phyloP scores from a whole-genome alignment of 2,113 vertebrate genomes.

The Barbus barbus region DNA sequence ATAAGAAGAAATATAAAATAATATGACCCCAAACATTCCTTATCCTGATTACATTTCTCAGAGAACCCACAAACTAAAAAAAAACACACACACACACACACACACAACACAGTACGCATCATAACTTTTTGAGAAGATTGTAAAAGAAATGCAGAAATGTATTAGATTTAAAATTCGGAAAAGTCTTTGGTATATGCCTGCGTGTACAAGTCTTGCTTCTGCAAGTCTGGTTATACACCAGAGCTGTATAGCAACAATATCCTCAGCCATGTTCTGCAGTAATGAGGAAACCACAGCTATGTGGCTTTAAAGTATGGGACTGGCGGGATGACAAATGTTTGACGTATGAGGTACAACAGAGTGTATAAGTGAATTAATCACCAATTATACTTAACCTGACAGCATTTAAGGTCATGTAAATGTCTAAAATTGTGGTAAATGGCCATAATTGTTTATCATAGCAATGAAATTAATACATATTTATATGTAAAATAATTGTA shows the following conservation, averaged over 20 bases:
- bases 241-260: background rate
- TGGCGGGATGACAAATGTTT: background rate
- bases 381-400: background rate
- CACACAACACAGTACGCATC: background rate
- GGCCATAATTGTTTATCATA: background rate
- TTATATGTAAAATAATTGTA: background rate
- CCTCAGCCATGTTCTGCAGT: background rate
- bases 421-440: background rate
- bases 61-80: background rate
- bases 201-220: background rate
- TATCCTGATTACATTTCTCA: background rate
- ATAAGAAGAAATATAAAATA: too few relatives aligned
- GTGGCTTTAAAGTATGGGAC: constrained; percentile 8
- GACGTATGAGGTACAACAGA: background rate
- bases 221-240: background rate
- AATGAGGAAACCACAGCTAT: constrained; percentile 12
- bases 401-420: background rate
- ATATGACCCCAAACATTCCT: too few relatives aligned
- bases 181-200: background rate
- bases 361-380: background rate
- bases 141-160: background rate
- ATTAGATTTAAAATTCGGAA: background rate
- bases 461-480: background rate
- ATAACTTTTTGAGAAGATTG: background rate
- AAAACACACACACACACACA: too few relatives aligned